Evolutionary conservation across 1,140 invertebrate genomes (phyloP).

Genomic region (Drosophila hydei): DNA sequence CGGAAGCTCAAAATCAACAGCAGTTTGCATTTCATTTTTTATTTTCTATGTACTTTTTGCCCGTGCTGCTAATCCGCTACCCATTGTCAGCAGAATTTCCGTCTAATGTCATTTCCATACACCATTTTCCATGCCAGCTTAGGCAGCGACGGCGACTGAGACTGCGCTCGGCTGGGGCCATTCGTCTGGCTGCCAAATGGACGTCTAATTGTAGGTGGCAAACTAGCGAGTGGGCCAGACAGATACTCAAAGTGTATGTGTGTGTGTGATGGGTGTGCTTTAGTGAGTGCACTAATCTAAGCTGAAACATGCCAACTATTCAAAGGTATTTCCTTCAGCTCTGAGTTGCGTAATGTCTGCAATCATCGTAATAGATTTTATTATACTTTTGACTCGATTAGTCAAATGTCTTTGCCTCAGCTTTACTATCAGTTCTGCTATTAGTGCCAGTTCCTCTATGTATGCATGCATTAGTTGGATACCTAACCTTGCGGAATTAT

Average conservation of each 20-base stretch:
- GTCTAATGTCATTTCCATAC: constrained; percentile 67
- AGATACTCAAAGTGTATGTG: too few species aligned
- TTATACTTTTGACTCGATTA: constrained; percentile 51
- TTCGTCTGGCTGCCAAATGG: constrained; percentile 33
- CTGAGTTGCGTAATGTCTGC: constrained; percentile 9
- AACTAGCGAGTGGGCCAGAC: too few species aligned
- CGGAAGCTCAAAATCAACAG: constrained; percentile 32
- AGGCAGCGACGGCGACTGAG: constrained; percentile 5
- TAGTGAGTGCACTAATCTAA: constrained; percentile 17
- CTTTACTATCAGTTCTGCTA: too few species aligned
- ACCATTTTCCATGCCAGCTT: constrained; percentile 35
- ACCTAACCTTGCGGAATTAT: too few species aligned
- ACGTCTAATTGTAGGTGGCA: constrained; percentile 42
- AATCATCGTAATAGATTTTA: constrained; percentile 26
- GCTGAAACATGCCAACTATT: constrained; percentile 28
- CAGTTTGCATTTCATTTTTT: constrained; percentile 40
- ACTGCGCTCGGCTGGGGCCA: constrained; percentile 26
- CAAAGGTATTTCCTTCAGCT: constrained; percentile 23
- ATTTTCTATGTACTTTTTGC: constrained; percentile 24
- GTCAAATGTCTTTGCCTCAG: neutral
- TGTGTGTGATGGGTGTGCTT: too few species aligned
- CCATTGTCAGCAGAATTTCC: constrained; percentile 73
- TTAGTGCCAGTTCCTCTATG: too few species aligned
- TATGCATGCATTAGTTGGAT: too few species aligned
- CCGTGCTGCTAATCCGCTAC: constrained; percentile 58